Evolutionary conservation across 2,797 vertebrate species (phyloP).

Genomic region (Danionella dracula): DNA sequence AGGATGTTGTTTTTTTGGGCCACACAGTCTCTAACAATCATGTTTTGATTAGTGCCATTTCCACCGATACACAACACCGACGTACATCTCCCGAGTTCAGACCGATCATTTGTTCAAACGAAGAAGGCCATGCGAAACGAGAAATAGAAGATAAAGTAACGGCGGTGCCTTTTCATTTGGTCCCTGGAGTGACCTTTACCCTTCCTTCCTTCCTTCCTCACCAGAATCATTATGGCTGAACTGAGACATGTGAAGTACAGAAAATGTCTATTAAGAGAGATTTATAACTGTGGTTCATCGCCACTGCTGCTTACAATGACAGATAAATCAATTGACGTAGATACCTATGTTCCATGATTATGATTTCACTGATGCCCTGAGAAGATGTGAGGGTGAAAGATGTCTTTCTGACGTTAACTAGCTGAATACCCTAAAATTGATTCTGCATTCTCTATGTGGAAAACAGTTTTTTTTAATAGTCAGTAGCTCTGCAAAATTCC

Average conservation of each 20-base stretch:
- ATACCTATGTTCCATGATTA: conserved; percentile 34
- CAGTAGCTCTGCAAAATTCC: no score
- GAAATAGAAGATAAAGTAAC: conserved; percentile 19
- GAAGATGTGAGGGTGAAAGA: conserved; percentile 25
- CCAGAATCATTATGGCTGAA: conserved; percentile 37
- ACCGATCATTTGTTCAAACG: conserved; percentile 34
- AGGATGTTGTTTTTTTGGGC: neutral
- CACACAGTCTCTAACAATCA: neutral
- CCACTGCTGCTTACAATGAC: conserved; percentile 39
- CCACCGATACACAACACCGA: neutral
- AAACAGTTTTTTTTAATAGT: neutral
- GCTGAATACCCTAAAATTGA: conserved; percentile 15
- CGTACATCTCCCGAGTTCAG: neutral
- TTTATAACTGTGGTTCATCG: conserved; percentile 41
- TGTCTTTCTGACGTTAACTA: conserved; percentile 22
- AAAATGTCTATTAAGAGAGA: conserved; percentile 42
- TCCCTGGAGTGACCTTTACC: conserved; percentile 45
- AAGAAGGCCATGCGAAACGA: conserved; percentile 17
- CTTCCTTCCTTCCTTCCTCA: conserved; percentile 20
- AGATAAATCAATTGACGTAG: conserved; percentile 45
- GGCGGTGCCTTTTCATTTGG: conserved; percentile 36
- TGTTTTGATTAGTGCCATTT: neutral
- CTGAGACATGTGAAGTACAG: conserved; percentile 40
- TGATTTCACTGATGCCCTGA: conserved; percentile 37
- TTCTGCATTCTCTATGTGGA: conserved; percentile 3